Base-by-base conservation (phyloP, 2,797 vertebrate genomes). In the Sebastes nivosus region DNA sequence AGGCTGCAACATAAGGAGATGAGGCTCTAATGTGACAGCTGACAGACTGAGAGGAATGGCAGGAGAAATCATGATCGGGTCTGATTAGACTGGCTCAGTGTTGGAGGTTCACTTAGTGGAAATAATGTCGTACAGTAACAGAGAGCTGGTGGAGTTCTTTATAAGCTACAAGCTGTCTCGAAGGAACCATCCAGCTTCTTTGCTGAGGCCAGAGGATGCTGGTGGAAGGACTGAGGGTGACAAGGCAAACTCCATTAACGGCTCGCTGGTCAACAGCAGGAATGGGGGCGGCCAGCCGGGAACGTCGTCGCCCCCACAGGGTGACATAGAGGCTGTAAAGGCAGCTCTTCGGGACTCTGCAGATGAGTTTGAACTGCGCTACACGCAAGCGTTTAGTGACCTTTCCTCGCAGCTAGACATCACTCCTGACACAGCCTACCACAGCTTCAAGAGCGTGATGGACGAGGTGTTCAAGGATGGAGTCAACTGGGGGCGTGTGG, bases 401-500 rank as follows among this genome's bases (percentile, higher is more conserved):
- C 96, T 99, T 50, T 97, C 97, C 5, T 96, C 96, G 11, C 97
- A 99, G 94, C 96, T 99, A 32, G 95, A 97, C 91, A 97, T 99
- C 93, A 98, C 97, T 29, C 96, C 95, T 0, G 96, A 95, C 94
- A 99, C 97, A 0, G 97, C 97, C 0, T 97, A 99, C 87, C 96
- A 97, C 88, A 98, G 97, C 94, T 99, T 99, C 13, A 97, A 98
- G 94, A 97, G 96, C 34, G 98, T 99, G 72, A 97, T 99, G 96
- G 97, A 98, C 0, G 98, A 99, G 95, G 96, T 99, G 87, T 99
- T 99, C 93, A 97, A 96, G 3, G 97, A 98, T 7, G 97, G 97
- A 8, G 96, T 98, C 91, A 99, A 99, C 97, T 99, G 98, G 98
- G 98, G 98, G 18, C 96, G 98, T 52, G 94, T 99, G 36, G 97